phyloP scores from a whole-genome alignment of 1,140 invertebrate genomes.

The Drosophila tsacasi region DNA sequence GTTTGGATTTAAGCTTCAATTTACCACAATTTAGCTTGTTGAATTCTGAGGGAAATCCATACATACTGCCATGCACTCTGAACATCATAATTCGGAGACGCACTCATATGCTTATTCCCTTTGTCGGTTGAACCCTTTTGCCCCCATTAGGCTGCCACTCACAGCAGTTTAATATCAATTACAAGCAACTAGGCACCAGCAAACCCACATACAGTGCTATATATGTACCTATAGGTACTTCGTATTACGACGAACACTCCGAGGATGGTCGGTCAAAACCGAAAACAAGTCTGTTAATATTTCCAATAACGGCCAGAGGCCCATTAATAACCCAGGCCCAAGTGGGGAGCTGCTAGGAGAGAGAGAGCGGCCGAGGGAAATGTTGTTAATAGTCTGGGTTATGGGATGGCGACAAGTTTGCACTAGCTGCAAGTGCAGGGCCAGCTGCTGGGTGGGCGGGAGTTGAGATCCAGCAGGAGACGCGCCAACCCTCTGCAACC shows the following conservation, averaged over 20 bases:
- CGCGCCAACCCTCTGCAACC: neutral
- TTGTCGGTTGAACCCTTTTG: slow-evolving; percentile 33
- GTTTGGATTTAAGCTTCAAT: neutral
- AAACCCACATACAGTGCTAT: neutral
- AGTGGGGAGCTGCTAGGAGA: slow-evolving; percentile 1
- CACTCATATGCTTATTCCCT: slow-evolving; percentile 30
- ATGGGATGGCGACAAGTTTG: slow-evolving; percentile 61
- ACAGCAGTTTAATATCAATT: slow-evolving; percentile 71
- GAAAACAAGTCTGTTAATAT: slow-evolving; percentile 71
- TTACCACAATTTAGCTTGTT: neutral
- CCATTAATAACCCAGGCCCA: slow-evolving; percentile 59
- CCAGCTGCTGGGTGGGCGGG: slow-evolving; percentile 1
- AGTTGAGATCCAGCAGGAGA: slow-evolving; percentile 3
- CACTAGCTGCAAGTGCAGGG: slow-evolving; percentile 65
- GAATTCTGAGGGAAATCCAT: neutral
- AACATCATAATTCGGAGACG: slow-evolving; percentile 31
- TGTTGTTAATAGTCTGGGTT: slow-evolving; percentile 70
- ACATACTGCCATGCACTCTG: slow-evolving; percentile 11
- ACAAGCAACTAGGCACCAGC: slow-evolving; percentile 46
- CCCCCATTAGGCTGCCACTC: slow-evolving; percentile 32
- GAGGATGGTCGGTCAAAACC: slow-evolving; percentile 30
- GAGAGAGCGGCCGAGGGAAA: neutral
- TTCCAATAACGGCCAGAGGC: slow-evolving; percentile 70
- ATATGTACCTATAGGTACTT: neutral
- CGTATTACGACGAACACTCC: neutral